Base-by-base conservation (phyloP, 2,797 vertebrate genomes). In the Gymnopithys bicolor region DNA sequence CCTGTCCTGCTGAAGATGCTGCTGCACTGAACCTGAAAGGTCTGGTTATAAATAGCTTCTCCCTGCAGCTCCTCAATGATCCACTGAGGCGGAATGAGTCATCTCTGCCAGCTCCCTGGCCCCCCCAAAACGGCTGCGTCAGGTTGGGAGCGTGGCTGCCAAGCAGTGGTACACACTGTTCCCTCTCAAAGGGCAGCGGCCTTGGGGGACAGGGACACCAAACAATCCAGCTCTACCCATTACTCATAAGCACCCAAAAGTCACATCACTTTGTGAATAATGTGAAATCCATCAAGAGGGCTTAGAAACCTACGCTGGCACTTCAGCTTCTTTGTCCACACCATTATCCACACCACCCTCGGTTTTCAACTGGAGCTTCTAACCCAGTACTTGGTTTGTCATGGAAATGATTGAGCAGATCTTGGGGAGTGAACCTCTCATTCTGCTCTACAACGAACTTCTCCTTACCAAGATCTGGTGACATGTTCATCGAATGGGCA, bases 21-120 rank as follows among this genome's bases (percentile, higher is more conserved):
- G 88, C 86, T 96, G 95, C 90, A 78, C 87, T 91, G 94, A 97
- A 97, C 96, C 96, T 96, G 96, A 96, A 97, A 97, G 96, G 93
- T 93, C 94, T 96, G 75, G 76, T 95, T 97, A 97, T 95, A 96
- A 97, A 97, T 96, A 97, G 87, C 78, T 95, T 96, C 64, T 96
- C 95, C 95, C 96, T 93, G 96, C 95, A 96, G 96, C 96, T 96
- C 94, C 96, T 95, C 84, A 90, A 82, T 63, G 92, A 97, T 95
- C 90, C 95, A 94, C 84, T 96, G 96, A 96, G 87, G 96, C 62
- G 88, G 95, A 96, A 95, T 96, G 97, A 96, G 93, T 97, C 96
- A 96, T 95, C 94, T 79, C 91, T 95, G 95, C 81, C 46, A 18
- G 90, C 91, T 87, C 81, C 11, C 1, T 91, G 80, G 63, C 90